Base-by-base conservation (phyloP, 2,888 invertebrate genomes). In the Scaptomyza reducta region DNA sequence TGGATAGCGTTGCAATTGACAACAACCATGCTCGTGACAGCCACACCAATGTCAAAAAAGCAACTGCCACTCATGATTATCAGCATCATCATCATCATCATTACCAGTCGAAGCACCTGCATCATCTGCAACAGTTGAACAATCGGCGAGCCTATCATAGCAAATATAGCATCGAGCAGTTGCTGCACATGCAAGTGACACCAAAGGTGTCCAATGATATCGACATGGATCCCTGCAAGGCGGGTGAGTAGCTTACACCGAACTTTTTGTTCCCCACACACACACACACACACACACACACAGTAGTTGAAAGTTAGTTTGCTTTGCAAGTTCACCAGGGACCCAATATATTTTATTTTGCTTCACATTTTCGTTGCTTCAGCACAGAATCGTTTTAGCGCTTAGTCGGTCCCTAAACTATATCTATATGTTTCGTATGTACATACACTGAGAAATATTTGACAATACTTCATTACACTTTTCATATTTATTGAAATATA, bases 191-290 rank as follows among this genome's bases (percentile, higher is more conserved):
- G 58, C 92, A 93, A 74, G 96, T 95, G 46, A 93, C 93, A 68
- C 74, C 77, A 55, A 95, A 94, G 89, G 94, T 94, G 65, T 96
- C 96, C 45, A 93, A 93, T 71, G 97, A 97, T 90, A 92, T 96
- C 74, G 96, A 97, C 90, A 92, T 96, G 93, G 97, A 97, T 92
- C 95, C 97, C 59, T 97, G 97, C 92, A 97, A 97, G 94, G 95
- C 96, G 90, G 95, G 97, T 97, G 92, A 94, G 95, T 92, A 22
- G 18, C 16, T 40, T 33, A 44, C 10, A 27, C 25, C 22, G 4
- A 25, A 38, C 50, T 25, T 50, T 31, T 22, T 22, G 3, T n/a
- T 10, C 16, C 18, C 6, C n/a, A n/a, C n/a, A n/a, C n/a, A n/a
- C n/a, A n/a, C n/a, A n/a, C n/a, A n/a, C n/a, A n/a, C n/a, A n/a